These are phyloP conservation scores for Onthophagus sagittarius DNA, from an alignment of 2,888 invertebrate species.

Conservation along the genomic window DNA sequence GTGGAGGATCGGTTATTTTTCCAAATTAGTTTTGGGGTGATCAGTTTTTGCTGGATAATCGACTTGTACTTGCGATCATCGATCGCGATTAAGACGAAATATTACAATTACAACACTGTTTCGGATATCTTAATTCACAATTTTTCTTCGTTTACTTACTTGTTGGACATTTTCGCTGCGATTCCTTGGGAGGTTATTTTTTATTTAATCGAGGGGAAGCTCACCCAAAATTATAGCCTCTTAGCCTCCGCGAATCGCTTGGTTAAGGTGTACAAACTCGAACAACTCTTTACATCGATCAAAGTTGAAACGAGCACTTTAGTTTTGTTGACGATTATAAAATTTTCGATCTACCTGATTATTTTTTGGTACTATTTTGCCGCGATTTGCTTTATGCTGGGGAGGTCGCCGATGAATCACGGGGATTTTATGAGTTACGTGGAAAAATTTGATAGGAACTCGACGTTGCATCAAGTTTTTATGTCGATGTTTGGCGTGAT, in stretches of 20 bases:
- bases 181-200: conserved; percentile 28
- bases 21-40: conserved; percentile 8
- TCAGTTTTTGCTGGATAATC: conserved; percentile 26
- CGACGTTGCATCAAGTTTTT: background rate
- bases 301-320: background rate
- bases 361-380: conserved; percentile 17
- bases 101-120: conserved; percentile 22
- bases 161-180: conserved; percentile 28
- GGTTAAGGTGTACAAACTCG: conserved; percentile 30
- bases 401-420: background rate
- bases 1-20: background rate
- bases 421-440: background rate
- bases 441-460: background rate
- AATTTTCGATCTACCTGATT: conserved; percentile 14
- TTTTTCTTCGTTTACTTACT: conserved; percentile 20
- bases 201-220: conserved; percentile 17
- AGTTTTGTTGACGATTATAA: conserved; percentile 13
- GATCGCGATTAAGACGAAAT: conserved; percentile 30
- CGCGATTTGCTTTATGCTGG: conserved; percentile 12
- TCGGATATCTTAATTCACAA: conserved; percentile 20
- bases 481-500: conserved; percentile 1
- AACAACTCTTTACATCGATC: conserved; percentile 13
- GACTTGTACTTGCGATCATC: conserved; percentile 32
- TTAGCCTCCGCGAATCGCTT: conserved; percentile 27
- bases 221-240: conserved; percentile 3